A percentile compares a stretch with the other conserved stretches of the same genome.
phyloP scores from a whole-genome alignment of 2,888 invertebrate genomes.

The Leptodirus hochenwartii region DNA sequence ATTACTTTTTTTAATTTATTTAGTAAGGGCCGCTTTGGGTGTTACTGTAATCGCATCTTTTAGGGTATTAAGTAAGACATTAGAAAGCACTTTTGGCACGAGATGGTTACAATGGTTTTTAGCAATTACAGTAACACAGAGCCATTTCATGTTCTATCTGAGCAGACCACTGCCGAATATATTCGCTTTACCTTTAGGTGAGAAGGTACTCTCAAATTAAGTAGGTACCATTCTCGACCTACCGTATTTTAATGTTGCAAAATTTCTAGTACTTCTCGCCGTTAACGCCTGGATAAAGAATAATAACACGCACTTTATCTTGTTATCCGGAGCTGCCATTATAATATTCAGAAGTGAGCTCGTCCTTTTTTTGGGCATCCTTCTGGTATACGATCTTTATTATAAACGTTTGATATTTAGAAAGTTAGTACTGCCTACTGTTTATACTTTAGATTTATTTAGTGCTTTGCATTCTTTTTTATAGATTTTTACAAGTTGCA shows the following conservation, averaged over 20 bases:
- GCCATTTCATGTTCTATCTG: slow-evolving; percentile 95
- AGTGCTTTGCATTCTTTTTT: slow-evolving; percentile 15
- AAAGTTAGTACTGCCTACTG: slow-evolving; percentile 28
- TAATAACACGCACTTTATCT: slow-evolving; percentile 54
- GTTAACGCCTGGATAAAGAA: slow-evolving; percentile 70
- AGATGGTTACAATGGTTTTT: slow-evolving; percentile 68
- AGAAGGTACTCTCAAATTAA: slow-evolving; percentile 16
- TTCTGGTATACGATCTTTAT: slow-evolving; percentile 64
- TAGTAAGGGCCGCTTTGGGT: slow-evolving; percentile 71
- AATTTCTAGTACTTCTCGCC: slow-evolving; percentile 61
- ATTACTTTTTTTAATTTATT: slow-evolving; percentile 19
- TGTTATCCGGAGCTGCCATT: slow-evolving; percentile 71
- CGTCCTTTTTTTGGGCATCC: slow-evolving; percentile 66
- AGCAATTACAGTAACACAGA: slow-evolving; percentile 76
- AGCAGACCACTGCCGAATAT: slow-evolving; percentile 90
- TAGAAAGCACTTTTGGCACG: slow-evolving; percentile 60
- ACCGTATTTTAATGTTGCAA: slow-evolving; percentile 2
- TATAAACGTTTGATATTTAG: slow-evolving; percentile 46
- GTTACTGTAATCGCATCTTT: slow-evolving; percentile 58
- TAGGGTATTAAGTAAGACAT: slow-evolving; percentile 49
- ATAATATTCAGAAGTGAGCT: slow-evolving; percentile 85
- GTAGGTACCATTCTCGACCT: slow-evolving; percentile 9
- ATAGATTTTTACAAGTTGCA: slow-evolving; percentile 51
- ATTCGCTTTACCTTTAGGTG: slow-evolving; percentile 83
- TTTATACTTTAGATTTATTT: slow-evolving; percentile 1